Evolutionary conservation across 1,140 invertebrate species (phyloP).

Genomic region (Musca vetustissima): DNA sequence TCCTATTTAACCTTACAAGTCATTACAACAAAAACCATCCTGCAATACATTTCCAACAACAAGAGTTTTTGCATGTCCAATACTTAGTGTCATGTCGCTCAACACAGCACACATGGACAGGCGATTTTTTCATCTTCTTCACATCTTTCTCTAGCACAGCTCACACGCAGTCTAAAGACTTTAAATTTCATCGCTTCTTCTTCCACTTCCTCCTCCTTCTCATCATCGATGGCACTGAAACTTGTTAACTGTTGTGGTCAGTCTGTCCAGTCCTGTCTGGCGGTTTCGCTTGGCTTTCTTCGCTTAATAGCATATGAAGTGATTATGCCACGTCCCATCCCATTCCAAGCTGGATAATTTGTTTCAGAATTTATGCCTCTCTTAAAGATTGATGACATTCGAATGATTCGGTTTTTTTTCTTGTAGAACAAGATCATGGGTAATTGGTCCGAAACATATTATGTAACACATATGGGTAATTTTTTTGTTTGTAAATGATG

Average conservation of each 20-base stretch:
- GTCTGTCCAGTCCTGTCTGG: not conserved
- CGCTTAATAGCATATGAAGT: not conserved
- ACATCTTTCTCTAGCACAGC: constrained; percentile 11
- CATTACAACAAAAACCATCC: constrained; percentile 6
- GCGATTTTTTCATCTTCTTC: not conserved
- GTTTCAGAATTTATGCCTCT: constrained; percentile 1
- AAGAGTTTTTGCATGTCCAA: not conserved
- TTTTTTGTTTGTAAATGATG: no score
- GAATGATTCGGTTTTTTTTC: not conserved
- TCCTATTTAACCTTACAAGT: no score
- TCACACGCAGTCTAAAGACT: not conserved
- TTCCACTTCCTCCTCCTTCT: not conserved
- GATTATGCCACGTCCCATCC: constrained; percentile 1
- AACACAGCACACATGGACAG: not conserved
- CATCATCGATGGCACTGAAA: not conserved
- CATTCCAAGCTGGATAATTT: constrained; percentile 1
- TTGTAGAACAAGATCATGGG: constrained; percentile 11
- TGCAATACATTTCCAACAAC: not conserved
- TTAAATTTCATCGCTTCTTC: not conserved
- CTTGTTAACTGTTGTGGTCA: not conserved
- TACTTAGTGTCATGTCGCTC: not conserved
- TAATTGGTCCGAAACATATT: no score
- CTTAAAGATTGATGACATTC: constrained; percentile 20
- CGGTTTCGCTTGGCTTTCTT: no score
- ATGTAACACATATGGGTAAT: no score